phyloP scores from a whole-genome alignment of 2,797 vertebrate species.

The Betta splendens region DNA sequence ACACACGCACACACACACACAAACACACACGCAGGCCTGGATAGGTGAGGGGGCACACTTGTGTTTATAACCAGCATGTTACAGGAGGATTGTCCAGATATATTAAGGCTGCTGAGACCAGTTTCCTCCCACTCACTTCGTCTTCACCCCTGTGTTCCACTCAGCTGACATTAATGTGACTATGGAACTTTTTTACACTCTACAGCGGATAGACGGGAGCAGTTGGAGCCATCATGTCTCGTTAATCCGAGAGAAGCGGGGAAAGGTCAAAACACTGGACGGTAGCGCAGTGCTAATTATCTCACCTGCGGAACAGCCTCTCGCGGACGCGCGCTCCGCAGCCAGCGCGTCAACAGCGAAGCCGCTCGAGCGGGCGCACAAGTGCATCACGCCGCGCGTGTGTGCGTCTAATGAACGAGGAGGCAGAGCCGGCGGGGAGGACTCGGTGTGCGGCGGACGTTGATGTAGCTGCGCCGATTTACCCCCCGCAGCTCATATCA shows the following conservation, averaged over 20 bases:
- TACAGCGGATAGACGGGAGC: no score
- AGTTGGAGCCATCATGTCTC: not conserved
- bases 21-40: conserved; percentile 37
- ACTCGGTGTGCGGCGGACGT: conserved; percentile 41
- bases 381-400: no score
- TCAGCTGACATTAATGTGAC: not conserved
- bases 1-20: conserved; percentile 28
- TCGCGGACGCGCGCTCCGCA: conserved; percentile 3
- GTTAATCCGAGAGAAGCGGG: not conserved
- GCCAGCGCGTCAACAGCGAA: conserved; percentile 39
- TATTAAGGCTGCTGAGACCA: not conserved
- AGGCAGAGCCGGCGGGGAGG: conserved; percentile 38
- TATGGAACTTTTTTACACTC: not conserved
- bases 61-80: conserved; percentile 30
- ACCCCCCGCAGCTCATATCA: conserved; percentile 61
- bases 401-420: conserved; percentile 70
- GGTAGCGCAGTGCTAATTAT: conserved; percentile 13
- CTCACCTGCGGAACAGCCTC: conserved; percentile 24
- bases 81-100: conserved; percentile 12
- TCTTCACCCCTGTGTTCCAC: not conserved
- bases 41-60: conserved; percentile 31
- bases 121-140: no score
- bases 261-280: not conserved
- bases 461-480: conserved; percentile 67
- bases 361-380: no score